Evolutionary conservation across 2,113 vertebrate species (phyloP), one percentile per base, ranked within the genome.

Genomic region (Lasiurus borealis): DNA sequence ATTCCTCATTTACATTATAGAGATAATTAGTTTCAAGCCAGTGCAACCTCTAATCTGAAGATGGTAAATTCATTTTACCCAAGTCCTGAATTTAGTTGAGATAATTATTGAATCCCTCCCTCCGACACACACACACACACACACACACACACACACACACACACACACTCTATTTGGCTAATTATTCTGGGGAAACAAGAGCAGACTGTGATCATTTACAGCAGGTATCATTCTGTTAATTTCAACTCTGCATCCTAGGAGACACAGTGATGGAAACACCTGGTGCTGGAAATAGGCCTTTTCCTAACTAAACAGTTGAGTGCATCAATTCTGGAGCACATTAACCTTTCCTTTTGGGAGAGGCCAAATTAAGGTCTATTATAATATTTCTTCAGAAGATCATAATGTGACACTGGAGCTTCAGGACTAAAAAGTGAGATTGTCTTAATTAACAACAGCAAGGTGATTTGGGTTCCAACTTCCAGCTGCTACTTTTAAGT

Each of bases 181-280:
- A 96, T 92, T 94, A 93, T 95, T 93, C 69, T 78, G 89, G 90
- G 85, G 94, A 92, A 31, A 90, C 36, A 10, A 93, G 76, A 76
- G 82, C 85, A 82, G 40, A 78, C 85, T 77, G 76, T 85, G 78
- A 91, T 88, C 90, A 85, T 95, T 77, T 88, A 18, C 10, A 21
- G 54, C 94, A 97, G 90, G 94, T 97, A 90, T 83, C 71, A 66
- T 96, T 95, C 91, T 96, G 64, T 89, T 96, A 44, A 95, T 96
- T 95, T 96, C 50, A 57, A 73, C 78, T 75, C 78, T 95, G 54
- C 8, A 57, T 62, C 81, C 81, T 92, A 73, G 77, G 94, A 94
- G 85, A 90, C 59, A 82, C 48, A 46, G 46, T 57, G 76, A 91
- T 92, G 54, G 84, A 93, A 96, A 85, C 90, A 94, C 64, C 92